Base-by-base conservation (phyloP, 2,113 vertebrate species). In the Echinops telfairi region DNA sequence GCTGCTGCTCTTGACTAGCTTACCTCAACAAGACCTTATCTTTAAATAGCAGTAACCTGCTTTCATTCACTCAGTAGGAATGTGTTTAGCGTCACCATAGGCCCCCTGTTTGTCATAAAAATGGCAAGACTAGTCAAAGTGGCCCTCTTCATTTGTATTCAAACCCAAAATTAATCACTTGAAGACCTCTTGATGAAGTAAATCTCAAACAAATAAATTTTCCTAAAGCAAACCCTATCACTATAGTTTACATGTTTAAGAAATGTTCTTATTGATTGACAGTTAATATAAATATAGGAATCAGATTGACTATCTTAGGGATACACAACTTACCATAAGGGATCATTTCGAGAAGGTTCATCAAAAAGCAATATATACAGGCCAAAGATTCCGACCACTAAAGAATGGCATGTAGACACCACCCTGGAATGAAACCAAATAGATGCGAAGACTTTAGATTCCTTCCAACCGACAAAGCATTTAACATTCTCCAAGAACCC, bases 381-480 rank as follows among this genome's bases (percentile, higher is more conserved):
- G 97, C 99, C 99, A 95, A 99, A 99, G 62, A 98, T 86, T 94
- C 99, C 99, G 92, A 99, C 99, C 96, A 99, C 82, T 96, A 99
- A 96, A 43, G 99, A 99, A 0, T 99, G 99, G 97, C 99, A 98
- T 0, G 99, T 99, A 68, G 99, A 99, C 92, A 99, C 99, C 16
- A 99, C 98, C 98, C 99, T 99, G 94, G 79, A 98, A 97, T 53
- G 86, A 90, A 97, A 97, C 66, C 20, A 96, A 96, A 95, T 90
- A 23, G 2, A 66, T 25, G 86, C 17, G 92, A 77, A 47, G 43
- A 71, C 83, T 86, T 96, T 80, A 95, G 73, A 79, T 58, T 91
- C 64, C 73, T 64, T 62, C 31, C 31, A 92, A 77, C 47, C 47
- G 78, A 77, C 3, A 66, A 81, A 27, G 60, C 27, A 75, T 66